A percentile compares a stretch with the other conserved stretches of the same genome.
Evolutionary conservation across 2,797 vertebrate genomes (phyloP).

Genomic region (Enteromius unitaeniatus): DNA sequence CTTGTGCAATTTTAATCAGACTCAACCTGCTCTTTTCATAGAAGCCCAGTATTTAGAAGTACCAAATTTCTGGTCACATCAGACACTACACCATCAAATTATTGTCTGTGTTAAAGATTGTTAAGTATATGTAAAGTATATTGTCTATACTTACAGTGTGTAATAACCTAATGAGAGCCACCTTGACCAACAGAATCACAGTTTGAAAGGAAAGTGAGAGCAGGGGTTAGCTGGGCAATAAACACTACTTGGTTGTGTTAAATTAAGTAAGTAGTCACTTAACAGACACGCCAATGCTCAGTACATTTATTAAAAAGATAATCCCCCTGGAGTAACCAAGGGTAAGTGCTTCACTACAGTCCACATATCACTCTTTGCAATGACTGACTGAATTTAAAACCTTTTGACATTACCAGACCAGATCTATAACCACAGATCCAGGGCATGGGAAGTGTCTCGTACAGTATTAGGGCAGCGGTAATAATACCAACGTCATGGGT

Average conservation of each 20-base stretch:
- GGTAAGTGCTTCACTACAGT: background rate
- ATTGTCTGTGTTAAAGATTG: background rate
- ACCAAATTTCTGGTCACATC: background rate
- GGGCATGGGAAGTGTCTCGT: background rate
- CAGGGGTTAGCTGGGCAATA: background rate
- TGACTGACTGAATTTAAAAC: background rate
- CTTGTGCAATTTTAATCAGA: background rate
- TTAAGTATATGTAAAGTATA: background rate
- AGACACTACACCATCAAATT: slow-evolving; percentile 3
- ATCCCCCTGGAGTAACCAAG: background rate
- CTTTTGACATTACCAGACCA: slow-evolving; percentile 13
- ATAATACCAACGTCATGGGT: background rate
- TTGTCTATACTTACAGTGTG: background rate
- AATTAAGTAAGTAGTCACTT: background rate
- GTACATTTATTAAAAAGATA: slow-evolving; percentile 22
- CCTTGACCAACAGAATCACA: background rate
- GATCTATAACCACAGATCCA: background rate
- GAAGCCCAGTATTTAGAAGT: background rate
- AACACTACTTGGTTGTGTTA: background rate
- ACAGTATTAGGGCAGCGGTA: background rate
- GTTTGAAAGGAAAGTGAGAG: background rate
- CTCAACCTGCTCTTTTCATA: background rate
- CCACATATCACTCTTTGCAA: background rate
- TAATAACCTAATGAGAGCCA: background rate
- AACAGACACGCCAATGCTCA: background rate